A percentile compares a stretch with the other conserved stretches of the same genome.
Conservation (phyloP, 2,113 vertebrate species). For the Motacilla alba region DNA sequence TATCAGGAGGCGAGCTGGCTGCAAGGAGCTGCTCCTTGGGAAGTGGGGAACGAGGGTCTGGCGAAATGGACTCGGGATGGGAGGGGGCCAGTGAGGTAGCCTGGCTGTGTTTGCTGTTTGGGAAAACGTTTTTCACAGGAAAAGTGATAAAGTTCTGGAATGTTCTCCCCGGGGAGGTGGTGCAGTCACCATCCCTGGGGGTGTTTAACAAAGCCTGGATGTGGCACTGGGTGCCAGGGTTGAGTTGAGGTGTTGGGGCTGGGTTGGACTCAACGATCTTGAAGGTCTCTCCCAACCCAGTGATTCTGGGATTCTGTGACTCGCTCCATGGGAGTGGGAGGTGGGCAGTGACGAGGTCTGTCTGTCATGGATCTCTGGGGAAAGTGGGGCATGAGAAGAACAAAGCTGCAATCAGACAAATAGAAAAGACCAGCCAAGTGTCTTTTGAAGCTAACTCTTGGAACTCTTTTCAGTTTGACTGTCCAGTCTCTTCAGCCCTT, state of each 20-base stretch:
- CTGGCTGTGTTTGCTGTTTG: not conserved
- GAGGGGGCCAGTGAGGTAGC: not conserved
- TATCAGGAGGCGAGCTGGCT: not conserved
- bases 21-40: not conserved
- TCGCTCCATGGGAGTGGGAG: not conserved
- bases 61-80: accelerated
- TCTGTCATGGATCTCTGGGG: not conserved
- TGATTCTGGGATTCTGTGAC: too few relatives aligned
- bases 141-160: not conserved
- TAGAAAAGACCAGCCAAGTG: not conserved
- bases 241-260: not conserved
- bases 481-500: not conserved
- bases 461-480: not conserved
- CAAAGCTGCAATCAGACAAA: not conserved
- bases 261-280: not conserved
- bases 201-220: not conserved
- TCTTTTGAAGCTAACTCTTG: not conserved
- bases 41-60: not conserved
- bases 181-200: not conserved
- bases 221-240: not conserved
- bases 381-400: not conserved
- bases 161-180: accelerated
- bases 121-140: not conserved
- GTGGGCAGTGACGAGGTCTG: not conserved
- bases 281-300: not conserved